Evolutionary conservation across 2,113 vertebrate species (phyloP).

Genomic region (Lepidothrix coronata): DNA sequence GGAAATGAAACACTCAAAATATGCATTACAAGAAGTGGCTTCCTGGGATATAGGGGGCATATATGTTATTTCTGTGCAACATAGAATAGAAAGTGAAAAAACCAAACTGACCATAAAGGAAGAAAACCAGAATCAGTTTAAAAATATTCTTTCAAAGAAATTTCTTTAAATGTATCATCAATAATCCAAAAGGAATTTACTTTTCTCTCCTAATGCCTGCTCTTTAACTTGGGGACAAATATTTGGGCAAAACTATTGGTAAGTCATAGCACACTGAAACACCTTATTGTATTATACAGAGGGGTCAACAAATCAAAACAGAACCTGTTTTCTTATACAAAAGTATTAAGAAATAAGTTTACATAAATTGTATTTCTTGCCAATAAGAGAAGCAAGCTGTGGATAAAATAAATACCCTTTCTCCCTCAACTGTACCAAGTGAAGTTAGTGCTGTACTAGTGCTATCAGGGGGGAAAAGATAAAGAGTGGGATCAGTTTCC

Average conservation of each 20-base stretch:
- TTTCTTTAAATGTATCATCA: background rate
- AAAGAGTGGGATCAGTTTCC: background rate
- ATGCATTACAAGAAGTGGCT: background rate
- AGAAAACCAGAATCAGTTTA: background rate
- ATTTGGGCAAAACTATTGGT: background rate
- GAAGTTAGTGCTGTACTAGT: background rate
- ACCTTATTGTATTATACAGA: background rate
- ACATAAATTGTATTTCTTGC: background rate
- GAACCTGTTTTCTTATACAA: background rate
- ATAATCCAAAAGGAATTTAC: background rate
- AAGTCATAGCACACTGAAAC: background rate
- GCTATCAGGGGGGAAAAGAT: background rate
- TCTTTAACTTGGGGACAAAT: background rate
- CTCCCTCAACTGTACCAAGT: background rate
- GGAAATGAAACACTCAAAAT: background rate
- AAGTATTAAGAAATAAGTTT: background rate
- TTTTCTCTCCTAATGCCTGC: background rate
- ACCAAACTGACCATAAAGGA: background rate
- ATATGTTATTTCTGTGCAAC: background rate
- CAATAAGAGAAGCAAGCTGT: background rate
- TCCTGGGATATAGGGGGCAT: background rate
- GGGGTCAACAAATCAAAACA: background rate
- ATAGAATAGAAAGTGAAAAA: background rate
- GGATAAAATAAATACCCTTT: background rate
- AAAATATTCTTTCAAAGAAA: conserved; percentile 25